Conservation (phyloP, 1,140 invertebrate genomes). For the Rhyacophila brunnea region DNA sequence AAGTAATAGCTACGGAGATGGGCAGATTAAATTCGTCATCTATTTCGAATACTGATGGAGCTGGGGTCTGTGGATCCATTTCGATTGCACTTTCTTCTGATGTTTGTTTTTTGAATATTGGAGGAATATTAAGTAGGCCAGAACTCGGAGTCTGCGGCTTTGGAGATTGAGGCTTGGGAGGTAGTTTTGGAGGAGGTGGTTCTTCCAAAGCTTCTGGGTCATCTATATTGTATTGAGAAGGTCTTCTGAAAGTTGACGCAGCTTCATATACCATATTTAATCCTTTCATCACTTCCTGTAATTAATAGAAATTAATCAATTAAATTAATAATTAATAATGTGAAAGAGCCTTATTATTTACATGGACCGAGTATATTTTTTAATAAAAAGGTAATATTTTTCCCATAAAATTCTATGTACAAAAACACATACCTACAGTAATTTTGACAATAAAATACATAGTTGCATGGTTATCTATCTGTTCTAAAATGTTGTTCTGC, state of each 20-base stretch:
- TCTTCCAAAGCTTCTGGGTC: slow-evolving; percentile 40
- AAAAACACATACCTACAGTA: too few species aligned
- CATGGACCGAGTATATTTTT: too few species aligned
- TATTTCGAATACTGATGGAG: slow-evolving; percentile 68
- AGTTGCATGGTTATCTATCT: too few species aligned
- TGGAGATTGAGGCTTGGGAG: slow-evolving; percentile 43
- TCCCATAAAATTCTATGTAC: too few species aligned
- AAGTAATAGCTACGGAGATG: slow-evolving; percentile 78
- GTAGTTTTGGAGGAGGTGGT: slow-evolving; percentile 40
- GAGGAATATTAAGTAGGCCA: slow-evolving; percentile 10
- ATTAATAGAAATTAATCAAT: slow-evolving; percentile 15
- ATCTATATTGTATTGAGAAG: slow-evolving; percentile 65
- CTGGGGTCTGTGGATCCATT: slow-evolving; percentile 67
- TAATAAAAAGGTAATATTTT: too few species aligned
- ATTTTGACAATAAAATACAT: too few species aligned
- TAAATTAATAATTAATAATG: not conserved
- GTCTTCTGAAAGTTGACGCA: slow-evolving; percentile 65
- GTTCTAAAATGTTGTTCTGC: too few species aligned
- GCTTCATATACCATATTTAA: slow-evolving; percentile 77
- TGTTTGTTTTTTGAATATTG: slow-evolving; percentile 3
- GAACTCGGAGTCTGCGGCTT: slow-evolving; percentile 4
- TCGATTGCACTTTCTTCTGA: slow-evolving; percentile 37
- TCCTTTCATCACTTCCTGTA: slow-evolving; percentile 77
- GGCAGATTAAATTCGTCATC: slow-evolving; percentile 94
- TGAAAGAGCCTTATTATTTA: too few species aligned